Conservation (phyloP, 2,113 vertebrate species). For the Erinaceus europaeus region DNA sequence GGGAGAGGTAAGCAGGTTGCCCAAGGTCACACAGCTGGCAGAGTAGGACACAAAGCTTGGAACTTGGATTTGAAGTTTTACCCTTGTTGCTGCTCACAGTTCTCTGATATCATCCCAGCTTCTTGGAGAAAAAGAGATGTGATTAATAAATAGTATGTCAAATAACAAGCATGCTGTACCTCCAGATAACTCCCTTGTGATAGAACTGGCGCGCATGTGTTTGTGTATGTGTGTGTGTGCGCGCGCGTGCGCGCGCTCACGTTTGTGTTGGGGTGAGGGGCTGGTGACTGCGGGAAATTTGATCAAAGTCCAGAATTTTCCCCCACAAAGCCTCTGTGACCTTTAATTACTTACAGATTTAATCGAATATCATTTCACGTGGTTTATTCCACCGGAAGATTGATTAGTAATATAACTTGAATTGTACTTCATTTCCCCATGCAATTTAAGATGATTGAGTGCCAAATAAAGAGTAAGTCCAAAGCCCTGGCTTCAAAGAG, state of each 20-base stretch:
- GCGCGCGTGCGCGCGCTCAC: no score
- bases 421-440: constrained; percentile 17
- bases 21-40: neutral
- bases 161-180: neutral
- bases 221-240: no score
- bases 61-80: neutral
- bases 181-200: neutral
- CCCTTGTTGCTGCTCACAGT: neutral
- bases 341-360: constrained; percentile 57
- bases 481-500: constrained; percentile 20
- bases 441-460: constrained; percentile 47
- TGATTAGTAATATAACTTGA: constrained; percentile 37
- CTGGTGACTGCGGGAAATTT: neutral
- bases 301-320: constrained; percentile 52
- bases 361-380: constrained; percentile 20
- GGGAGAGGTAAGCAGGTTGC: neutral
- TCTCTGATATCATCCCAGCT: neutral
- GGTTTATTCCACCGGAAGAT: constrained; percentile 55
- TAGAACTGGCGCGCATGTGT: constrained; percentile 33
- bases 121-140: neutral
- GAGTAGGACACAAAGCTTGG: neutral
- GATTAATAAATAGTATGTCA: constrained; percentile 32
- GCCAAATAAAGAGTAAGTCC: constrained; percentile 14
- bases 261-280: neutral
- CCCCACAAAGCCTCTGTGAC: constrained; percentile 29